Base-by-base conservation (phyloP, 2,113 vertebrate genomes). In the Semnornis frantzii region DNA sequence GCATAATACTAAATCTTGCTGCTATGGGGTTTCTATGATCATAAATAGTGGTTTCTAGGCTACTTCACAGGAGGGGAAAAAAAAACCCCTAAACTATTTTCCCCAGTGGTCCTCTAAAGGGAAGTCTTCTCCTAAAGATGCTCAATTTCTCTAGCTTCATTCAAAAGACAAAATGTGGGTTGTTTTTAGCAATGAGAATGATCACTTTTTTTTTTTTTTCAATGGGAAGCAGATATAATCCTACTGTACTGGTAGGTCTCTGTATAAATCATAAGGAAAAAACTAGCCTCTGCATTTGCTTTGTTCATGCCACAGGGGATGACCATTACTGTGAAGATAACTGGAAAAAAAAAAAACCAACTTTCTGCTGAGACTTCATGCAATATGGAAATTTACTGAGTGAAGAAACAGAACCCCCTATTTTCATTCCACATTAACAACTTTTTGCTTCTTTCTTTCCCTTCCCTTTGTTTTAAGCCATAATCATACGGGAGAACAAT, bases 271-370 rank as follows among this genome's bases (percentile, higher is more conserved):
- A 79, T 54, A 92, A 77, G 69, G 62, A 89, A 94, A 93, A 71
- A 96, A 82, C 57, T 74, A 89, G 71, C 89, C 75, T 96, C 95
- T 95, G 94, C 91, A 94, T 92, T 95, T 97, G 83, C 73, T 60
- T 94, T 94, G 74, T 85, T 96, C 78, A 7, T 94, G 91, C 82
- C 93, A 94, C 85, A 96, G 86, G 83, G 92, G 37, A 83, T 24
- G 64, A 81, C 82, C 44, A 82, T 81, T 81, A 74, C 85, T 95
- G 83, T 70, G 84, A 85, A 97, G 74, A 92, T 55, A 75, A 92
- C 46, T 77, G 44, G 44, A 46, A 46, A 81, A 89, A 90, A 42
- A 46, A 80, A 57, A 82, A 28, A 55, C 81, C 93, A 95, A 68
- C 58, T 69, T 90, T 96, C 77, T 96, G 69, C 74, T 91, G 87